Evolutionary conservation across 2,888 invertebrate species (phyloP).

Genomic region (Oscheius sp.): DNA sequence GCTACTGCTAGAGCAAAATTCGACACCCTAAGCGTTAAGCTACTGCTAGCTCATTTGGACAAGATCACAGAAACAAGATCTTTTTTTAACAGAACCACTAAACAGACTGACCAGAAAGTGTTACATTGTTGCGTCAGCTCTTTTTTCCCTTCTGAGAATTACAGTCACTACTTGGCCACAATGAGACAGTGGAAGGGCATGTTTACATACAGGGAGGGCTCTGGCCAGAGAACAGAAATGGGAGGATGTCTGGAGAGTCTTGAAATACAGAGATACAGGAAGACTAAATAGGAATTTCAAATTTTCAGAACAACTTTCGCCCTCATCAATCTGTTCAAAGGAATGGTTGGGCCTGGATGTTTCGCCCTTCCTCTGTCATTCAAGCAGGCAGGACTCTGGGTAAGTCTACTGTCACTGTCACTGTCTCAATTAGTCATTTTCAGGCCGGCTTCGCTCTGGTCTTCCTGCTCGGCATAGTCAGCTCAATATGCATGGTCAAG

Average conservation of each 20-base stretch:
- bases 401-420: constrained; percentile 26
- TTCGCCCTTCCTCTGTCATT: constrained; percentile 68
- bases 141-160: not conserved
- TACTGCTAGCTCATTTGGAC: no score
- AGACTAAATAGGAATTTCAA: not conserved
- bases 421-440: not conserved
- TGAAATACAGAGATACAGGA: not conserved
- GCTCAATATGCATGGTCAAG: constrained; percentile 67
- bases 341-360: constrained; percentile 71
- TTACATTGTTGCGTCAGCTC: not conserved
- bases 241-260: not conserved
- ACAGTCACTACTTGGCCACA: no score
- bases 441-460: constrained; percentile 66
- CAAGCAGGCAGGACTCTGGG: constrained; percentile 68
- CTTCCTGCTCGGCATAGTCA: constrained; percentile 66
- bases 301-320: constrained; percentile 58
- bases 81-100: no score
- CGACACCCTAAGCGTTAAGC: no score
- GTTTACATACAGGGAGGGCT: no score
- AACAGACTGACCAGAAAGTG: not conserved
- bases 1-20: no score
- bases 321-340: constrained; percentile 66
- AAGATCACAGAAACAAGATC: no score
- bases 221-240: not conserved
- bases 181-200: no score